Conservation (phyloP, 2,888 invertebrate genomes). For the Biston betularia region DNA sequence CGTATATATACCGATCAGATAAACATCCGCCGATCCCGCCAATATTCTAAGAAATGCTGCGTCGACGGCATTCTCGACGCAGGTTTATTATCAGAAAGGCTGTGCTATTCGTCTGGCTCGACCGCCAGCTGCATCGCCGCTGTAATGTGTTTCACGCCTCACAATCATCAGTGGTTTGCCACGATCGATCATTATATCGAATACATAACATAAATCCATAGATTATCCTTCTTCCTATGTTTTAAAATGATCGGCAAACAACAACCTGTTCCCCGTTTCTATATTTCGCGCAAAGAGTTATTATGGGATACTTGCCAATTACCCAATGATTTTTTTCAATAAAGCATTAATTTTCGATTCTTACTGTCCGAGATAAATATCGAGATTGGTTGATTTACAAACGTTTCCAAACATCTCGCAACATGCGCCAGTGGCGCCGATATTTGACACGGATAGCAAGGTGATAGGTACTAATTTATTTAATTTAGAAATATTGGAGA, state of each 20-base stretch:
- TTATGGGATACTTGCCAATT: constrained; percentile 1
- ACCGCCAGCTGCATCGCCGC: constrained; percentile 46
- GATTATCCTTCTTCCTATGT: constrained; percentile 26
- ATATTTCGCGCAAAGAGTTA: constrained; percentile 33
- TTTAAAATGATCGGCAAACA: constrained; percentile 16
- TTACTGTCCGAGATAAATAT: no score
- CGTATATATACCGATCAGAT: constrained; percentile 29
- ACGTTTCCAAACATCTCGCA: no score
- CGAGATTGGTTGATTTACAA: no score
- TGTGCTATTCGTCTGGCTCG: constrained; percentile 13
- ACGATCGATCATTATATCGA: constrained; percentile 38
- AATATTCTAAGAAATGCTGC: background rate
- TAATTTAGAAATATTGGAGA: no score
- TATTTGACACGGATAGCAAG: no score
- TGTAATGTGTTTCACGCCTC: constrained; percentile 82
- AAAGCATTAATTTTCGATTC: no score
- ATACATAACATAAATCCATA: constrained; percentile 46
- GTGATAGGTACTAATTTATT: no score
- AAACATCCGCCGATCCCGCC: constrained; percentile 13
- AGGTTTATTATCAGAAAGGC: constrained; percentile 25
- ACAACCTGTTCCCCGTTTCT: constrained; percentile 54
- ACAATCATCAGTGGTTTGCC: constrained; percentile 53
- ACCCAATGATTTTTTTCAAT: background rate
- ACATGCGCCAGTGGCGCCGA: no score
- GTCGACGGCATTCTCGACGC: constrained; percentile 7